Evolutionary conservation across 2,113 vertebrate species (phyloP).

Genomic region (Potamarius usumacintae): DNA sequence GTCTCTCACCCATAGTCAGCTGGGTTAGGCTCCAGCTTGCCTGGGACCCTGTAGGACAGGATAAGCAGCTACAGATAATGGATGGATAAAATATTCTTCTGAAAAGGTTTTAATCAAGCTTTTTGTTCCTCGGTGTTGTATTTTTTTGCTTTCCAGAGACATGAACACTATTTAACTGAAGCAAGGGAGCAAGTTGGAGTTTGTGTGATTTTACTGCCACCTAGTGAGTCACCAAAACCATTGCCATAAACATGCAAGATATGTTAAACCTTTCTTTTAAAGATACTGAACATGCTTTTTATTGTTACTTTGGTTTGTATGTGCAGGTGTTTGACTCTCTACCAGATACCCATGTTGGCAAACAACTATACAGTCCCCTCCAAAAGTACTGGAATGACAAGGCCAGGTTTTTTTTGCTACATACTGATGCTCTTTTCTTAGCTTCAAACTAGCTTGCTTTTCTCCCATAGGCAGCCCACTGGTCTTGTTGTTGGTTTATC

Average conservation of each 20-base stretch:
- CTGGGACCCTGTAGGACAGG: too few relatives aligned
- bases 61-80: too few relatives aligned
- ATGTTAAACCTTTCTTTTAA: background rate
- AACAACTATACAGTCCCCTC: background rate
- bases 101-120: background rate
- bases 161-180: background rate
- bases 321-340: background rate
- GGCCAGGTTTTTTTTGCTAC: background rate
- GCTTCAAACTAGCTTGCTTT: background rate
- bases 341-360: background rate
- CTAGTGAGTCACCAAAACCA: constrained; percentile 15
- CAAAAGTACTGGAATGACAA: background rate
- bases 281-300: background rate
- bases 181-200: background rate
- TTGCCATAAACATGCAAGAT: background rate
- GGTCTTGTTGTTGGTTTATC: background rate
- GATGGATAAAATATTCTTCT: background rate
- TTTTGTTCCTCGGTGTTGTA: background rate
- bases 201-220: constrained; percentile 41
- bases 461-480: background rate
- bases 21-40: background rate
- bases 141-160: background rate
- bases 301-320: background rate
- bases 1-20: background rate
- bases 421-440: background rate